Evolutionary conservation across 2,888 invertebrate genomes (phyloP), one percentile per base, ranked within the genome.

Genomic region (Meganola albula): DNA sequence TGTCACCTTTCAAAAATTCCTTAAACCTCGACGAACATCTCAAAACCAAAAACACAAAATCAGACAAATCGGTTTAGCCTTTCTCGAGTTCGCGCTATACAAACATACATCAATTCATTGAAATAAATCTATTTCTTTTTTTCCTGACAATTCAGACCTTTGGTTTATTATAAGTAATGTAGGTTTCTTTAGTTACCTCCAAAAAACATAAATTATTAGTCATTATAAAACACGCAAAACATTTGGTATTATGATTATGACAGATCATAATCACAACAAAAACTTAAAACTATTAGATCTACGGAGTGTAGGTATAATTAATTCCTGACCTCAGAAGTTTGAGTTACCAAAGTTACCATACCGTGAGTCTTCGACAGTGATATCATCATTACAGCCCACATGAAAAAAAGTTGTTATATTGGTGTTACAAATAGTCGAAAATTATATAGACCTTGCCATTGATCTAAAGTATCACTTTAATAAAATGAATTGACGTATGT

Each of bases 301-400:
- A n/a, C n/a, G n/a, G n/a, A n/a, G n/a, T 7, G 8, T 20, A 7
- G 8, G 4, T 20, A 20, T 20, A 20, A 20, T 20, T 20, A 7
- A 20, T 20, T 2, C 8, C 4, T 7, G 20, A n/a, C 20, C 20
- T 20, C n/a, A n/a, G 20, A 20, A n/a, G n/a, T n/a, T n/a, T n/a
- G n/a, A 8, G 14, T 14, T 27, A 21, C 20, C 27, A 27, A 27
- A 18, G n/a, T n/a, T n/a, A n/a, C n/a, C n/a, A n/a, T n/a, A 24
- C 31, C 35, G 40, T 31, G 34, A 38, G 31, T 28, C 22, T 37
- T 34, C 34, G 40, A 54, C 61, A 60, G 62, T 71, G 70, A 68
- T 67, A 61, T 69, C 69, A 71, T 70, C 69, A 71, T 70, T 69
- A 53, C 62, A 25, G 32, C 70, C 69, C 54, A 71, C 70, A 46